A percentile compares a stretch with the other conserved stretches of the same genome.
Evolutionary conservation across 2,888 invertebrate genomes (phyloP).

Genomic region (Acanthosepion lycidas): DNA sequence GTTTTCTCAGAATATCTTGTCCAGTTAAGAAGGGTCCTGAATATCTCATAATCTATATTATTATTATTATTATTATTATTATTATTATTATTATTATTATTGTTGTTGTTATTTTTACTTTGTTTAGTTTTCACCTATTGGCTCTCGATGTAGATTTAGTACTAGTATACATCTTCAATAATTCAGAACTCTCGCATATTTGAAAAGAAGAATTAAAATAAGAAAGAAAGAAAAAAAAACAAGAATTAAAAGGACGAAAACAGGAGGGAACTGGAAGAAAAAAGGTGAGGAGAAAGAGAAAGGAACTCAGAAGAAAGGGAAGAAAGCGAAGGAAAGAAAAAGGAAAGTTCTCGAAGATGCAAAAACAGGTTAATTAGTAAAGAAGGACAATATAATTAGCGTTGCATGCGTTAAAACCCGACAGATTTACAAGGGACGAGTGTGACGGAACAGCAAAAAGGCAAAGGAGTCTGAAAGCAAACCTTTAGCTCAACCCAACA

Average conservation of each 20-base stretch:
- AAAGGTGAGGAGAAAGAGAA: background rate
- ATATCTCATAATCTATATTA: no score
- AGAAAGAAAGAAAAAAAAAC: background rate
- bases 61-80: no score
- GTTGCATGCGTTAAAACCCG: background rate
- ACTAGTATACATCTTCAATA: no score
- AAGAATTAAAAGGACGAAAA: background rate
- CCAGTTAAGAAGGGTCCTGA: background rate
- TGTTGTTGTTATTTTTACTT: no score
- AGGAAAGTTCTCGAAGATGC: background rate
- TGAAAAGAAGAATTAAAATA: background rate
- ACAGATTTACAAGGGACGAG: background rate
- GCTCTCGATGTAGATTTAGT: no score
- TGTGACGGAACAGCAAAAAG: background rate
- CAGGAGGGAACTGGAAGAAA: no score
- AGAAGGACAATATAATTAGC: constrained; percentile 12
- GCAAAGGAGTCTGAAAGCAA: background rate
- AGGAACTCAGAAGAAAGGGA: background rate
- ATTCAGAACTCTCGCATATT: no score
- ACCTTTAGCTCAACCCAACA: background rate
- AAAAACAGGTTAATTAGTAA: background rate
- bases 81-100: no score
- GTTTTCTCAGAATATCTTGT: no score
- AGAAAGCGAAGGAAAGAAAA: background rate
- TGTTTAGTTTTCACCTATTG: no score